Evolutionary conservation across 1,140 invertebrate genomes (phyloP), one percentile per base, ranked within the genome.

Genomic region (Tetramorium parvispinum): DNA sequence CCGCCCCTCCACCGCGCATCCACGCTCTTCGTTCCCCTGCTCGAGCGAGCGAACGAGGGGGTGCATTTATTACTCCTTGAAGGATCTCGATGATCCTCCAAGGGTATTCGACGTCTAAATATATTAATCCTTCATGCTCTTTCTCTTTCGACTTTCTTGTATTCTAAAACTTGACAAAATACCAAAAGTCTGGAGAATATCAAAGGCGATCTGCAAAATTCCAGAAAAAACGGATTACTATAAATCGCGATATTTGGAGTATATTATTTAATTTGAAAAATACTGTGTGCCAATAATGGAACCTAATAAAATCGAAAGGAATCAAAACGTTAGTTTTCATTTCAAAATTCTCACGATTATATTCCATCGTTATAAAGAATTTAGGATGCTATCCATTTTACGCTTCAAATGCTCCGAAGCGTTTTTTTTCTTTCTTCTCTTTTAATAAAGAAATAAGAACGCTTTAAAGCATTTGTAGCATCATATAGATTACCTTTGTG

Each of bases 21-120:
- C 59, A 24, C 24, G 18, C 59, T 13, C n/a, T 7, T 6, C 79
- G 87, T 88, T 91, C 91, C 91, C 89, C 92, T 85, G 77, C 37
- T 83, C 66, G 85, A 82, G 70, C 61, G 32, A 91, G 32, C 40
- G 37, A 49, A 51, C 11, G 53, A 86, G 73, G 43, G 65, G 37
- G 37, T 57, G 66, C 66, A 46, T 55, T 79, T 66, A 57, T 82
- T 59, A 59, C 24, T 24, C 27, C 51, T 21, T 27, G 2, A 51
- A 81, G 78, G 5, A 81, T 70, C 43, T 46, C 10, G 27, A 49
- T 65, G 32, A 81, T 71, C 24, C 37, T 82, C 18, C 46, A 82
- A 82, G n/a, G 71, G 37, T 66, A 40, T 71, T 40, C 66, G 40
- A 82, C 21, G 43, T 73, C 4, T 18, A 68, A 21, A 16, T 40